Evolutionary conservation across 2,888 invertebrate genomes (phyloP), one percentile per base, ranked within the genome.

Genomic region (Diplazon laetatorius): DNA sequence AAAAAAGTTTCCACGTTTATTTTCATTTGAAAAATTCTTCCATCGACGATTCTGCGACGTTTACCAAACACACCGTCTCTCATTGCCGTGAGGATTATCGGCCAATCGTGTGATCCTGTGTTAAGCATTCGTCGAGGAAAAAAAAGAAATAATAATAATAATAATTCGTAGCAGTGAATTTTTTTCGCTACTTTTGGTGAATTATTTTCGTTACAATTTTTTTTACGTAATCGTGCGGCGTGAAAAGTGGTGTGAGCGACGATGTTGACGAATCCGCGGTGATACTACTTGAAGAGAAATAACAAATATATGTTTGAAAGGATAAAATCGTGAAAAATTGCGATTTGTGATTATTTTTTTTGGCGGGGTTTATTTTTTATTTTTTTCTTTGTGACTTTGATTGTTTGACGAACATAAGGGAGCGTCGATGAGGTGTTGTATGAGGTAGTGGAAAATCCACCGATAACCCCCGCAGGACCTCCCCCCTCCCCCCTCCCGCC

Each of bases 211-310:
- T 55, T 35, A n/a, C n/a, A n/a, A n/a, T n/a, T 20, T 52, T 52
- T 25, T 2, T 30, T 30, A 6, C 6, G 2, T 30, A 30, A 5
- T 30, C 30, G 16, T 2, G 6, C 6, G 14, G 30, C 14, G 30
- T 25, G 30, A 8, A 2, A 16, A 35, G 22, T 1, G 1, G 6
- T 18, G 57, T 9, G 62, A 10, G 46, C 48, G 37, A 65, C 22
- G 39, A 66, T 52, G 52, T 39, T 22, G 14, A 39, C 22, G 14
- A 14, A 50, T 50, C 18, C 39, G 16, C 50, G 65, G 52, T 66
- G 65, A 66, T 50, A 30, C 30, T 30, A 30, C 30, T 30, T 30
- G 30, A 48, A 63, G 20, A 37, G 22, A 48, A 9, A 39, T 3
- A 1, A 52, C 8, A 52, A 4, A 42, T n/a, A 42, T 42, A n/a